Conservation (phyloP, 2,888 invertebrate genomes). For the Caenorhabditis doughertyi region DNA sequence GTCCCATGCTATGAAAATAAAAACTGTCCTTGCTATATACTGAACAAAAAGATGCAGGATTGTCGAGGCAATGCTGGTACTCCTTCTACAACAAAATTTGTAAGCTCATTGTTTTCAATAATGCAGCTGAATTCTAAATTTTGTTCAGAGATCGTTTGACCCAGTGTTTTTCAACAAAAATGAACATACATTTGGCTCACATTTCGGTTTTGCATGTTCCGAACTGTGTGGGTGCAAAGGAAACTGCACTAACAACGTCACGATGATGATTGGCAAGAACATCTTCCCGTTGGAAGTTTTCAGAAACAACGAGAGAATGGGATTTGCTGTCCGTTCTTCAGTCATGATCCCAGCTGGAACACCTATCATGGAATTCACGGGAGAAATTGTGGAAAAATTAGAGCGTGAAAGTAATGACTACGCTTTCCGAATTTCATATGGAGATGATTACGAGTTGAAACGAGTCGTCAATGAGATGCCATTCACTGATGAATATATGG, state of each 20-base stretch:
- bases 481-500: neutral
- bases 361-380: conserved; percentile 13
- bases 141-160: conserved; percentile 19
- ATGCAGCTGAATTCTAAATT: too few relatives aligned
- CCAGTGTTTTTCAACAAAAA: neutral
- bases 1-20: conserved; percentile 24
- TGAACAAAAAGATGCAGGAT: conserved; percentile 13
- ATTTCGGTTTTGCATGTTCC: conserved; percentile 21
- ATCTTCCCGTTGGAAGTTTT: conserved; percentile 15
- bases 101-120: too few relatives aligned
- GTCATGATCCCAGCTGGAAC: conserved; percentile 22
- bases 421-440: neutral
- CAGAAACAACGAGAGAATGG: neutral
- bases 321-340: neutral
- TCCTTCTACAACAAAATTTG: conserved; percentile 27
- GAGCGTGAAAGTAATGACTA: neutral
- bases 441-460: neutral
- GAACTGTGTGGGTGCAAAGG: conserved; percentile 22
- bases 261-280: neutral
- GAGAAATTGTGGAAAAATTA: neutral
- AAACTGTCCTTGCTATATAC: conserved; percentile 29
- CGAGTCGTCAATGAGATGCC: neutral
- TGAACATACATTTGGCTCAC: neutral
- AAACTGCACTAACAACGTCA: conserved; percentile 27
- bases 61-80: neutral